Base-by-base conservation (phyloP, 2,888 invertebrate genomes). In the Melitaea athalia region DNA sequence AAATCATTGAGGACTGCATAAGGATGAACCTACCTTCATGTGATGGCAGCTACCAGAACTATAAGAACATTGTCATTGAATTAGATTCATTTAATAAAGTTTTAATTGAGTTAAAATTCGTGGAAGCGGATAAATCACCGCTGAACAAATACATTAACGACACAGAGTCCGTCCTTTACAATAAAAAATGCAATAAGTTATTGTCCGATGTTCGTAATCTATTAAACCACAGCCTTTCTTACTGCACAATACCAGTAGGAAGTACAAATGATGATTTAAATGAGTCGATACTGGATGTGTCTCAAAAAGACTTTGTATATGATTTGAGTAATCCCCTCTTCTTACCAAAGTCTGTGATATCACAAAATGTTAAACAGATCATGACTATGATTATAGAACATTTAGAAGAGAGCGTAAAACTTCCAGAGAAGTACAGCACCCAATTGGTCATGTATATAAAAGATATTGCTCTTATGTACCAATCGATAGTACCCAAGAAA, bases 111-210 rank as follows among this genome's bases (percentile, higher is more conserved):
- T 73, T 92, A n/a, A 89, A 91, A 74, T 93, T 93, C 78, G 86
- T 91, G 5, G 82, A 86, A 47, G 77, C 85, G 0, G 77, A 82
- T 0, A 76, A 85, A 55, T 93, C 93, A 31, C 92, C 92, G 0
- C 75, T 93, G 1, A 86, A 88, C 71, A 86, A 89, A 72, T 93
- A 88, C 67, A 87, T 92, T 8, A 84, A 87, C 76, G 85, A 92
- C 42, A 88, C 90, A 2, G 90, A 92, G 78, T 86, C 86, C 77
- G 86, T 93, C 0, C 75, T 93, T 24, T 93, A 92, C 65, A 86
- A 91, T 64, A 92, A 92, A 64, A 92, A 91, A 76, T 93, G 91
- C 83, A 86, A 90, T 72, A 92, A 90, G 74, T 72, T 93, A 6
- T 76, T 93, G 0, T 83, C 81, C 0, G 89, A 89, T 78, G 82